Base-by-base conservation (phyloP, 2,797 vertebrate species). In the Catharus ustulatus region DNA sequence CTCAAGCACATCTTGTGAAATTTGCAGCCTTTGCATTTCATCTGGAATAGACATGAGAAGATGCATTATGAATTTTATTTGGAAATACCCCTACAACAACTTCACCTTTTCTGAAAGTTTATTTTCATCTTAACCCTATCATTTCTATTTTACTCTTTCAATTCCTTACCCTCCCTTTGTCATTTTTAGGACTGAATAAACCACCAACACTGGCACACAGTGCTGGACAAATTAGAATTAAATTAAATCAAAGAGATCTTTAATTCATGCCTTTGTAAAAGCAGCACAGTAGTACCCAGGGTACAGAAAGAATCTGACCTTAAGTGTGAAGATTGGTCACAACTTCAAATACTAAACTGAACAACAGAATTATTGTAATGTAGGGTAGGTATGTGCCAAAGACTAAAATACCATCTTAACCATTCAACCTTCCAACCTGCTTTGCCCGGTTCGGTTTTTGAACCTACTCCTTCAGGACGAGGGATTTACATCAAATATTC, bases 401-500 rank as follows among this genome's bases (percentile, higher is more conserved):
- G 61, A 80, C 29, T 61, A 74, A 90, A 89, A 63, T 69, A 91
- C 34, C 29, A 66, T 27, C 51, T 63, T 90, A 74, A 82, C n/a
- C 67, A 84, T 62, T 89, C 61, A 66, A 27, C 30, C 52, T 77
- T 74, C 27, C 54, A 85, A 40, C 30, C 46, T 67, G 30, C 64
- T 80, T 84, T 75, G 68, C 46, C 34, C 43, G 87, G 46, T 79
- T 88, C 26, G 1, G 46, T 49, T 91, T 82, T 59, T 69, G 27
- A 86, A 63, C 0, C 0, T 38, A 55, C 42, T 92, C 49, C 45
- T 81, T 57, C 32, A 90, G 43, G 40, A 76, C 36, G 19, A 52
- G 20, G 27, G 32, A 69, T 95, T 90, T 84, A 83, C 43, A 85
- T 95, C 74, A 90, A 91, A 94, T 92, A 94, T 83, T 84, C 68